phyloP scores from a whole-genome alignment of 2,888 invertebrate genomes.

The Patella caerulea region DNA sequence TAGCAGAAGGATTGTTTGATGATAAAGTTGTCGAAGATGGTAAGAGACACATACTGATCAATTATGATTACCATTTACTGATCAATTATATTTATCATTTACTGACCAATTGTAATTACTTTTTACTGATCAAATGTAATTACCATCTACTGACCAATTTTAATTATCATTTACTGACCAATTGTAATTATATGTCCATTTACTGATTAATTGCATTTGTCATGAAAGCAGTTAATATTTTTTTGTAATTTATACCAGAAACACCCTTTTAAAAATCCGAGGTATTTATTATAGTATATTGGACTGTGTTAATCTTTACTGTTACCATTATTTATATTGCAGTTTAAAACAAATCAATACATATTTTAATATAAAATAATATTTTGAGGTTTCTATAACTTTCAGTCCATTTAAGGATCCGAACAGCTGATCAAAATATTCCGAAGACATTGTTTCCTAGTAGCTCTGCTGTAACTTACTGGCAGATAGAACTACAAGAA shows the following conservation, averaged over 20 bases:
- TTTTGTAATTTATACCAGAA: no score
- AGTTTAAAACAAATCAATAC: neutral
- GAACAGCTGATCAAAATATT: slow-evolving; percentile 63
- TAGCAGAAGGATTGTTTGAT: slow-evolving; percentile 68
- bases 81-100: no score
- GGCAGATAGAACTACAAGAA: slow-evolving; percentile 67
- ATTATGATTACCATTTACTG: no score
- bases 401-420: slow-evolving; percentile 67
- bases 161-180: no score
- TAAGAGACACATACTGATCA: slow-evolving; percentile 30
- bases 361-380: neutral
- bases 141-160: no score
- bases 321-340: neutral
- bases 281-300: no score
- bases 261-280: no score
- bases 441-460: slow-evolving; percentile 68
- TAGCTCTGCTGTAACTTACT: slow-evolving; percentile 69
- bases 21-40: slow-evolving; percentile 66
- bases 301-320: neutral
- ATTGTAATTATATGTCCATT: no score
- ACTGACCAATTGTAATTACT: no score
- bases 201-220: no score
- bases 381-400: neutral
- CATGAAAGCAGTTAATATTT: no score
- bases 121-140: no score